Base-by-base conservation (phyloP, 2,797 vertebrate species). In the Cuculus canorus region DNA sequence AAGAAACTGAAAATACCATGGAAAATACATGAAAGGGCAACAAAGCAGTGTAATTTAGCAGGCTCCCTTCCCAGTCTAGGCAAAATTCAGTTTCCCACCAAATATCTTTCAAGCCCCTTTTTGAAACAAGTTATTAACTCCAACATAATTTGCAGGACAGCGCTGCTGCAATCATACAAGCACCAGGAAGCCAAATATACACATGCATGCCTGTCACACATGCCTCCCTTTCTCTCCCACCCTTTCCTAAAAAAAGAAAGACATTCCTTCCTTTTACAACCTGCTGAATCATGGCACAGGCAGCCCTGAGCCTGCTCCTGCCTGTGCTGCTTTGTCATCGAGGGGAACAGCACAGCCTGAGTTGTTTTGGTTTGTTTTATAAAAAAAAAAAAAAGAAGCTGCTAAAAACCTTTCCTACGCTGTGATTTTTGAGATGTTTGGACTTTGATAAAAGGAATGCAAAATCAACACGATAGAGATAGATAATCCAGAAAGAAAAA, bases 221-320 rank as follows among this genome's bases (percentile, higher is more conserved):
- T 54, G 80, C 63, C 65, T 93, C 32, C n/a, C 37, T 83, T 86
- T 76, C 82, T 88, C 80, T 90, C 77, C 91, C 72, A 88, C 87
- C 93, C 91, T 81, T 91, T 96, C 94, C 87, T 80, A 82, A 90
- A 95, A 90, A 65, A 92, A n/a, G n/a, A 93, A 94, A 86, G 47
- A 32, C 93, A 92, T 93, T 95, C 88, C 52, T 96, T 96, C 90
- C 83, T 82, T 95, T 93, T 92, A 86, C 88, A 92, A 90, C 96
- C 92, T 96, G 94, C 96, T 96, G 96, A 96, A 95, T 96, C 94
- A 96, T 60, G 56, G 83, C 92, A 94, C 59, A 91, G 92, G 92
- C 94, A 94, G 90, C 90, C 66, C 59, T 56, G 69, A 17, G 35
- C 83, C 73, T 0, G 14, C 72, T 86, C 59, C 81, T 95, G 92